Conservation (phyloP, 2,888 invertebrate genomes). For the Dione vanillae region DNA sequence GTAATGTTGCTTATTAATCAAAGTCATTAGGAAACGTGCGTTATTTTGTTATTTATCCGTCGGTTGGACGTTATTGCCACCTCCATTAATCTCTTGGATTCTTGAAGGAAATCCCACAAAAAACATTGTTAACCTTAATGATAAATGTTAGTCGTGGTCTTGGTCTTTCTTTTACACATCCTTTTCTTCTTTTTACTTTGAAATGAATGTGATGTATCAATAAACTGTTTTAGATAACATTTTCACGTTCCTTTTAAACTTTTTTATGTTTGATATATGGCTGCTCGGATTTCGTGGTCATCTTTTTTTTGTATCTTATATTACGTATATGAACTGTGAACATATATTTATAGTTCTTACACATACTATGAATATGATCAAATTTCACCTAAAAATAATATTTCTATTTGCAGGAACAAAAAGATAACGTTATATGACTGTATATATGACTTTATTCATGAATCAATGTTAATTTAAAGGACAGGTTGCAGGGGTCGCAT, state of each 20-base stretch:
- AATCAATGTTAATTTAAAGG: too few relatives aligned
- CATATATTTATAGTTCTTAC: too few relatives aligned
- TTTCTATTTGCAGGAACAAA: too few relatives aligned
- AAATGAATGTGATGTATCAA: conserved; percentile 18
- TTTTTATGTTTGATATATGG: neutral
- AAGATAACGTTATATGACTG: too few relatives aligned
- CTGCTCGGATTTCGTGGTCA: neutral
- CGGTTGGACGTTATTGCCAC: conserved; percentile 75
- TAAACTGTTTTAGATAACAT: conserved; percentile 3
- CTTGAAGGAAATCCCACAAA: conserved; percentile 79
- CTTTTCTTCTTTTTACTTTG: conserved; percentile 21
- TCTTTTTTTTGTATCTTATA: neutral
- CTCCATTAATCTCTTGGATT: conserved; percentile 80
- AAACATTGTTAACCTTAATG: conserved; percentile 73
- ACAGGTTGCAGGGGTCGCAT: too few relatives aligned
- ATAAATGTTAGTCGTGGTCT: conserved; percentile 66
- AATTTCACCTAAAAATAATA: too few relatives aligned
- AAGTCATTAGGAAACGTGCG: conserved; percentile 68
- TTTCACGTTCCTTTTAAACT: neutral
- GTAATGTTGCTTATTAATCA: conserved; percentile 63
- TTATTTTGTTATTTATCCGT: conserved; percentile 80
- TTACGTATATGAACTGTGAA: too few relatives aligned
- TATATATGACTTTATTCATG: too few relatives aligned
- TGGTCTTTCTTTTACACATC: conserved; percentile 48
- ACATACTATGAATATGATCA: too few relatives aligned